Evolutionary conservation across 2,113 vertebrate species (phyloP).

Genomic region (Serinus canaria): DNA sequence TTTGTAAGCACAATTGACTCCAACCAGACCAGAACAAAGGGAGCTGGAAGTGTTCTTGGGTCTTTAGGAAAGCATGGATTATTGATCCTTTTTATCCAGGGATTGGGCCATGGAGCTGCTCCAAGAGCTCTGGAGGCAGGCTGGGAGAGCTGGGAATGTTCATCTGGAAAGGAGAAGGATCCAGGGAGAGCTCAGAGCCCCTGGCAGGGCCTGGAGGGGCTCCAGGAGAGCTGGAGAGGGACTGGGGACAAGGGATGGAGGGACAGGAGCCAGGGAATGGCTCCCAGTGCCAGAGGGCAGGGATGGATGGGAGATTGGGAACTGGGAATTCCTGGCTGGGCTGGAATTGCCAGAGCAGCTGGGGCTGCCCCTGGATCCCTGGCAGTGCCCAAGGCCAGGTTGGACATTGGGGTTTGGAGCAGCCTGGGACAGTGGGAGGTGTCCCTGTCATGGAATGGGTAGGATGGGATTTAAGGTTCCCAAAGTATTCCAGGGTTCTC

Average conservation of each 20-base stretch:
- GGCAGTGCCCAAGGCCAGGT: neutral
- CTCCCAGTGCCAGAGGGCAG: neutral
- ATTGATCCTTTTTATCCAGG: neutral
- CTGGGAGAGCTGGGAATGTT: neutral
- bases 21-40: fast-evolving
- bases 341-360: neutral
- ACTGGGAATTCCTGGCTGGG: neutral
- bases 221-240: neutral
- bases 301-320: neutral
- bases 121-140: neutral
- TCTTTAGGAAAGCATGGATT: neutral
- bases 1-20: neutral
- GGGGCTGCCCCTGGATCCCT: neutral
- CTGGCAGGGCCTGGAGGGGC: neutral
- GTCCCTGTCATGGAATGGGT: neutral
- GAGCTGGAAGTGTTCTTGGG: fast-evolving
- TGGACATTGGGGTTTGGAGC: neutral
- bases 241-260: neutral
- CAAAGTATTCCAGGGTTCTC: neutral
- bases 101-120: neutral
- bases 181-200: neutral
- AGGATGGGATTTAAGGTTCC: neutral
- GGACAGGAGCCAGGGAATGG: neutral
- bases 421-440: neutral
- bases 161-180: neutral